phyloP scores from a whole-genome alignment of 2,113 vertebrate species.

The Muntiacus muntjak region DNA sequence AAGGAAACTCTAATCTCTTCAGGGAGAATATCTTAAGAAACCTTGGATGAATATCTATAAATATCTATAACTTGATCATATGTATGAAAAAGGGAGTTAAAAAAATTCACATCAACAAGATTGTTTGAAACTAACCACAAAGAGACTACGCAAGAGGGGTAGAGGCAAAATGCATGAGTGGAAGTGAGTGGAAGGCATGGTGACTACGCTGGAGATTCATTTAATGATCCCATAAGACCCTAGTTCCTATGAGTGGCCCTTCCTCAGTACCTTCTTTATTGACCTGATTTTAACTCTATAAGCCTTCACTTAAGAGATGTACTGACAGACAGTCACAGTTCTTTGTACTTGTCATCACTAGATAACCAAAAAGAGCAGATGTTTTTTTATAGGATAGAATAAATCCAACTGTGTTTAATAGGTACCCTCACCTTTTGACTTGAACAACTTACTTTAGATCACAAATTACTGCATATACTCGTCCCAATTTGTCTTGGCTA shows the following conservation, averaged over 20 bases:
- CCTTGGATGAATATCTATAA: background rate
- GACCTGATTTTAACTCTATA: background rate
- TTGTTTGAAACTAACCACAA: background rate
- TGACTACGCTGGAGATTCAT: background rate
- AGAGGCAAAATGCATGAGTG: background rate
- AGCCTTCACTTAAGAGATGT: constrained; percentile 13
- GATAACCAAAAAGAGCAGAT: constrained; percentile 17
- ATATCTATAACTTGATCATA: background rate
- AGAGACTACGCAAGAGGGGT: background rate
- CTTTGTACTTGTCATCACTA: background rate
- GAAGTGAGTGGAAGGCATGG: background rate
- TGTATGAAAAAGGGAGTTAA: background rate
- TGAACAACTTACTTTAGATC: constrained; percentile 90
- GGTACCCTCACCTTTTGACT: constrained; percentile 33
- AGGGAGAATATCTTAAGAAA: background rate
- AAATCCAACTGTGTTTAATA: background rate
- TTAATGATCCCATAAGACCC: background rate
- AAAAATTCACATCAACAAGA: constrained; percentile 3
- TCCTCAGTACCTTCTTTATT: background rate
- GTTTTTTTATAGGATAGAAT: constrained; percentile 23
- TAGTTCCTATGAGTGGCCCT: background rate
- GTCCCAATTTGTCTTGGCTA: constrained; percentile 91
- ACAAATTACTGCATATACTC: constrained; percentile 93
- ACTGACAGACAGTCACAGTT: background rate
- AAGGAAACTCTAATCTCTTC: background rate